These are phyloP conservation scores for Podarcis cretensis DNA, from an alignment of 2,113 vertebrate genomes.

Conservation along the genomic window DNA sequence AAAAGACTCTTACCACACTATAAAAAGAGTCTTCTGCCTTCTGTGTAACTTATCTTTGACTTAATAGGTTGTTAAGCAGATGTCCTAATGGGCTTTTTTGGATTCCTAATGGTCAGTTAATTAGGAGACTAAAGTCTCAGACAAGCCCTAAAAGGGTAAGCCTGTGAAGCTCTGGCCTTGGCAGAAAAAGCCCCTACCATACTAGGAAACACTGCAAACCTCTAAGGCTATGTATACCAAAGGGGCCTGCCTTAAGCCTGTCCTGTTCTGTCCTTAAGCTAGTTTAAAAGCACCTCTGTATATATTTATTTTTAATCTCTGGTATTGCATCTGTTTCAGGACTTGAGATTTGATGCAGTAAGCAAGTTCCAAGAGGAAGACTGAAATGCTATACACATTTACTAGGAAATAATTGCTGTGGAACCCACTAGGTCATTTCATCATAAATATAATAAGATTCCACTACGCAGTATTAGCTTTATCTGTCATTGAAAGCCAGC, in stretches of 20 bases:
- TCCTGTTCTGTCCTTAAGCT: background rate
- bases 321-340: background rate
- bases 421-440: background rate
- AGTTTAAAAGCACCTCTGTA: background rate
- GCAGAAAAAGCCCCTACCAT: too few species aligned
- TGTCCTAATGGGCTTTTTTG: background rate
- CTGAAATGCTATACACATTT: background rate
- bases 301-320: background rate
- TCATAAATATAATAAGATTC: background rate
- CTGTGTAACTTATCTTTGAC: background rate
- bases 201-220: background rate
- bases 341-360: background rate
- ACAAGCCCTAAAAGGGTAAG: too few species aligned
- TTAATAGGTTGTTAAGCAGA: background rate
- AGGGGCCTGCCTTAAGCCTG: background rate
- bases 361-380: background rate
- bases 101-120: background rate
- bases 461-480: background rate
- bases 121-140: background rate
- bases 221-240: background rate
- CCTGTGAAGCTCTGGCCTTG: too few species aligned
- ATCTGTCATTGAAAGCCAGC: background rate
- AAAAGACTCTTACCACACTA: background rate
- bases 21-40: background rate
- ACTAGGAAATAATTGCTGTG: background rate